A percentile compares a stretch with the other conserved stretches of the same genome.
Evolutionary conservation across 2,113 vertebrate species (phyloP).

Genomic region (Pelodiscus sinensis): DNA sequence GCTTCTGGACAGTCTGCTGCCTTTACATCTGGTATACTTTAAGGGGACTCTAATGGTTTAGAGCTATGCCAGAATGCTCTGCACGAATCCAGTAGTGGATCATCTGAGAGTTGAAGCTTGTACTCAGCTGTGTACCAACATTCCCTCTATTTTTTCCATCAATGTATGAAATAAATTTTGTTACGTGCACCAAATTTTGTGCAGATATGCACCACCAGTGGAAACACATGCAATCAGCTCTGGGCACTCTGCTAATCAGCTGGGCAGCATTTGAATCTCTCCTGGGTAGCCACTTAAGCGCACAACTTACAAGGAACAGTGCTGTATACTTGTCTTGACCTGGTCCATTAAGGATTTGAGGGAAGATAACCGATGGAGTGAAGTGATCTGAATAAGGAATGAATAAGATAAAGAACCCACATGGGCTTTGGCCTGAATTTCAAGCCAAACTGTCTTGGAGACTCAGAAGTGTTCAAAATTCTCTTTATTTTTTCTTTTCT

Average conservation of each 20-base stretch:
- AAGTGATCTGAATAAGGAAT: neutral
- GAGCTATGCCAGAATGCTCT: neutral
- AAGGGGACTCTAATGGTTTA: neutral
- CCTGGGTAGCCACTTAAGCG: no score
- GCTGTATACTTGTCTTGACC: neutral
- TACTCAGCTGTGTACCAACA: neutral
- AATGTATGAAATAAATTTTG: no score
- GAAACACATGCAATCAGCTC: no score
- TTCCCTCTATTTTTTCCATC: no score
- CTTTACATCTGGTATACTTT: neutral
- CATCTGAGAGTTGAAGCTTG: neutral
- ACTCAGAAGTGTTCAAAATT: neutral
- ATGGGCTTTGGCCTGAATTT: neutral
- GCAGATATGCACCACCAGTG: no score
- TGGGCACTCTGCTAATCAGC: no score
- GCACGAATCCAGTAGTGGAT: neutral
- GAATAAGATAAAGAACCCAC: neutral
- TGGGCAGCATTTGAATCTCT: no score
- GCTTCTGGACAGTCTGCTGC: neutral
- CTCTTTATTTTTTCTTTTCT: neutral
- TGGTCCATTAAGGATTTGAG: neutral
- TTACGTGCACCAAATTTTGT: no score
- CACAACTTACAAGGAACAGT: no score
- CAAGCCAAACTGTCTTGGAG: neutral
- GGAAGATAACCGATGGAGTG: neutral